Evolutionary conservation across 1,140 invertebrate species (phyloP).

Genomic region (Lepidurus packardi): DNA sequence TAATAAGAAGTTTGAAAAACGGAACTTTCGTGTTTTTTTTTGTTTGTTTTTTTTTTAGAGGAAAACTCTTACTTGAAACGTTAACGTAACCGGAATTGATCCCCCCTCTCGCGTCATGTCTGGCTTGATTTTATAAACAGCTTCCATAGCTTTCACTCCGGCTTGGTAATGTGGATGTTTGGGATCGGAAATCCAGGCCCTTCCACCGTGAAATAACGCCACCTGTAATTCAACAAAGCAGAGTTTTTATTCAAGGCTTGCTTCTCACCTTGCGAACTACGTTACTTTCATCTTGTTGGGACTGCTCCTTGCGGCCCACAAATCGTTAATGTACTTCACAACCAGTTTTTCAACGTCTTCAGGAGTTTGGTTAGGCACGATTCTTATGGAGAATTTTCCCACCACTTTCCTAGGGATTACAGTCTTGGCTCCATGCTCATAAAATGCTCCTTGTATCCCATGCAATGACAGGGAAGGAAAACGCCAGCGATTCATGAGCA

Average conservation of each 20-base stretch:
- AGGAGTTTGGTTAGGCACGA: constrained; percentile 86
- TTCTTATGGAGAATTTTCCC: constrained; percentile 92
- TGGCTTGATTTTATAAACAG: constrained; percentile 86
- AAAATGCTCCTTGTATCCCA: constrained; percentile 89
- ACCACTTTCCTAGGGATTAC: constrained; percentile 91
- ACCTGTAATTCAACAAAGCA: constrained; percentile 44
- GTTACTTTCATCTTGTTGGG: constrained; percentile 78
- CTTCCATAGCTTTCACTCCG: constrained; percentile 74
- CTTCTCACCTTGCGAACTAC: not conserved
- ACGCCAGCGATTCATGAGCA: constrained; percentile 86
- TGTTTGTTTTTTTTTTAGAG: too few species aligned
- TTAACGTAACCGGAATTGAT: constrained; percentile 91
- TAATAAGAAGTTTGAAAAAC: too few species aligned
- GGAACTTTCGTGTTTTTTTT: too few species aligned
- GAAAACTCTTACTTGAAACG: constrained; percentile 52
- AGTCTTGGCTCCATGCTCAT: constrained; percentile 85
- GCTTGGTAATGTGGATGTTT: constrained; percentile 87
- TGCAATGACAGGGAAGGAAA: constrained; percentile 84
- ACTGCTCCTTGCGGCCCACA: constrained; percentile 62
- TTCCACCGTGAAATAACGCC: constrained; percentile 67
- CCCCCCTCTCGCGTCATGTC: constrained; percentile 93
- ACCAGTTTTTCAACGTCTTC: constrained; percentile 68
- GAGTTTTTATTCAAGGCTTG: not conserved
- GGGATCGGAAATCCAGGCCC: constrained; percentile 86
- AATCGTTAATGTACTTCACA: constrained; percentile 62